Evolutionary conservation across 2,888 invertebrate species (phyloP).

Genomic region (Erebia epiphron): DNA sequence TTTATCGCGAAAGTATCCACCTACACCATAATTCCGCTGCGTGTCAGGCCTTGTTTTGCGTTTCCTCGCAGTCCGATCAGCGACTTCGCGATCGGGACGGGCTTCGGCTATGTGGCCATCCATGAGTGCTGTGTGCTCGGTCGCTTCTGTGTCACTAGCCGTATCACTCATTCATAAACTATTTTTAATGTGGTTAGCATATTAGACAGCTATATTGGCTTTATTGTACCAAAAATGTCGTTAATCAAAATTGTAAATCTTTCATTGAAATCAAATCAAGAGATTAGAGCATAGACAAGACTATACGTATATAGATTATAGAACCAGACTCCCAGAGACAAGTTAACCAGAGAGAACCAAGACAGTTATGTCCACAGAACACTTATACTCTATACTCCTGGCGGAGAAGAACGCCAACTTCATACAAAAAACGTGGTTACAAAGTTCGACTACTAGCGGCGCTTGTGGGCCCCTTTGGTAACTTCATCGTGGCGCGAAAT

Average conservation of each 20-base stretch:
- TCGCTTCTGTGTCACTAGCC: constrained; percentile 79
- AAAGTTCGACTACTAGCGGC: too few species aligned
- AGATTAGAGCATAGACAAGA: too few species aligned
- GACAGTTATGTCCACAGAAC: too few species aligned
- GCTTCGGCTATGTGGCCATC: constrained; percentile 91
- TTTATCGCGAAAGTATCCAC: constrained; percentile 41
- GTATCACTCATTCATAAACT: constrained; percentile 71
- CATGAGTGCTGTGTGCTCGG: constrained; percentile 92
- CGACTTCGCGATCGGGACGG: constrained; percentile 81
- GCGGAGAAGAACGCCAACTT: too few species aligned
- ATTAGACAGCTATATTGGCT: constrained; percentile 11
- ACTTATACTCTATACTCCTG: too few species aligned
- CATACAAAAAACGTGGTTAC: too few species aligned
- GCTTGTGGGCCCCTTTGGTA: too few species aligned
- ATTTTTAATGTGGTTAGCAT: constrained; percentile 41
- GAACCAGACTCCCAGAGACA: too few species aligned
- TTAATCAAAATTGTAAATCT: not conserved
- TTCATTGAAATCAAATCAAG: too few species aligned
- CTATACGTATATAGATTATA: too few species aligned
- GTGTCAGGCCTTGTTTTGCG: constrained; percentile 79
- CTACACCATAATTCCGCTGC: constrained; percentile 81
- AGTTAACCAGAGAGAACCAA: too few species aligned
- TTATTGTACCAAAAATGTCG: not conserved
- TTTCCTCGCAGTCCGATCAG: constrained; percentile 81
- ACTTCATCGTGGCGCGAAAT: too few species aligned